A percentile compares a stretch with the other conserved stretches of the same genome.
Evolutionary conservation across 2,113 vertebrate species (phyloP).

Genomic region (Turnix velox): DNA sequence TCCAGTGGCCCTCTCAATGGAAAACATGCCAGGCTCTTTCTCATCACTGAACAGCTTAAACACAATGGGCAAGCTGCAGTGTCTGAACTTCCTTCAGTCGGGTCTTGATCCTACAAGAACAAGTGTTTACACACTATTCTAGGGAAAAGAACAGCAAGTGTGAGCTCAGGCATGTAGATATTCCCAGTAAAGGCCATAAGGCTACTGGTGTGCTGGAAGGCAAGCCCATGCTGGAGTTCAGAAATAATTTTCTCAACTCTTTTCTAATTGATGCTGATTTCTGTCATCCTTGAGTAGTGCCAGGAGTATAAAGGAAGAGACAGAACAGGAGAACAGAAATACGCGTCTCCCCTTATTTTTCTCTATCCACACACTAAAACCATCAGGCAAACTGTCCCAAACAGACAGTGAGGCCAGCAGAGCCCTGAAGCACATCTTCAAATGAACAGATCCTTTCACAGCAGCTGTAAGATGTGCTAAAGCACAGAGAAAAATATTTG

Average conservation of each 20-base stretch:
- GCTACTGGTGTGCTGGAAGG: background rate
- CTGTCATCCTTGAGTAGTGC: background rate
- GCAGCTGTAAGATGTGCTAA: background rate
- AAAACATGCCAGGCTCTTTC: background rate
- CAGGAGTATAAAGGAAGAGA: background rate
- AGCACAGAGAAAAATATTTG: background rate
- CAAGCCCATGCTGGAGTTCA: background rate
- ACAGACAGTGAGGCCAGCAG: background rate
- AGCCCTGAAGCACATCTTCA: fast-evolving
- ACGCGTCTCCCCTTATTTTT: background rate
- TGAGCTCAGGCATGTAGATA: background rate
- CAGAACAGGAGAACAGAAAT: background rate
- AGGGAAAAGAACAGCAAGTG: background rate
- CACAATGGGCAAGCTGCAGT: background rate
- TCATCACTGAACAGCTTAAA: background rate
- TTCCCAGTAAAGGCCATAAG: background rate
- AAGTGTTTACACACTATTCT: background rate
- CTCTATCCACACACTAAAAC: background rate
- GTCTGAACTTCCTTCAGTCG: background rate
- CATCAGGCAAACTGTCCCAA: background rate
- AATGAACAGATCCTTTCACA: fast-evolving
- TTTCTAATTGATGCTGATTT: background rate
- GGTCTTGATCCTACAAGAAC: background rate
- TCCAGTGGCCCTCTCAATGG: background rate
- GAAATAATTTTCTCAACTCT: background rate